A percentile compares a stretch with the other conserved stretches of the same genome.
These are phyloP conservation scores for Ctenicera cuprea DNA, from an alignment of 2,888 invertebrate genomes.

Conservation along the genomic window DNA sequence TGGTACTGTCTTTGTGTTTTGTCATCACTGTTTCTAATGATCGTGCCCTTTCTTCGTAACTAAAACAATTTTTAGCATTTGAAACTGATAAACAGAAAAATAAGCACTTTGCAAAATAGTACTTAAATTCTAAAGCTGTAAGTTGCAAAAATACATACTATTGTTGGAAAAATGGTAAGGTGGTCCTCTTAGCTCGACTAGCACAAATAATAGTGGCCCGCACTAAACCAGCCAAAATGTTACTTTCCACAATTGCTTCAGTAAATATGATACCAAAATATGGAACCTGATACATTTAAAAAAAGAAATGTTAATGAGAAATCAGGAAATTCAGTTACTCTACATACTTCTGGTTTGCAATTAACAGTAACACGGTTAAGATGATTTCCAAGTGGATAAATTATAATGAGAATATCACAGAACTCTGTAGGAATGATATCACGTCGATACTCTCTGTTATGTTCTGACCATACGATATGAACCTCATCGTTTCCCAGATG, in stretches of 20 bases:
- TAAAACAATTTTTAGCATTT: slow-evolving; percentile 69
- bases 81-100: neutral
- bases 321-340: neutral
- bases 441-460: slow-evolving; percentile 94
- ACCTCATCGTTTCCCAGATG: slow-evolving; percentile 99
- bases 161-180: slow-evolving; percentile 92
- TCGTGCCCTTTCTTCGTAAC: slow-evolving; percentile 93
- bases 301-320: neutral
- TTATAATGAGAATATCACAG: slow-evolving; percentile 97
- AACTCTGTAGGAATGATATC: slow-evolving; percentile 99
- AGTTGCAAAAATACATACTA: slow-evolving; percentile 78
- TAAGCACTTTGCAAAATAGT: neutral
- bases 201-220: slow-evolving; percentile 94
- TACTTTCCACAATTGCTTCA: slow-evolving; percentile 87
- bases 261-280: slow-evolving; percentile 97
- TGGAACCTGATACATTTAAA: slow-evolving; percentile 77
- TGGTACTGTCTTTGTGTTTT: slow-evolving; percentile 89
- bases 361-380: slow-evolving; percentile 92
- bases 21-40: slow-evolving; percentile 89
- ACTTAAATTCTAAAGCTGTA: too few relatives aligned
- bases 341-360: slow-evolving; percentile 87
- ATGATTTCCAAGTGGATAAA: slow-evolving; percentile 93
- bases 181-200: slow-evolving; percentile 92
- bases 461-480: slow-evolving; percentile 99
- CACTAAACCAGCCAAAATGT: slow-evolving; percentile 88